phyloP scores from a whole-genome alignment of 2,888 invertebrate species.

The Chironomus tentans region DNA sequence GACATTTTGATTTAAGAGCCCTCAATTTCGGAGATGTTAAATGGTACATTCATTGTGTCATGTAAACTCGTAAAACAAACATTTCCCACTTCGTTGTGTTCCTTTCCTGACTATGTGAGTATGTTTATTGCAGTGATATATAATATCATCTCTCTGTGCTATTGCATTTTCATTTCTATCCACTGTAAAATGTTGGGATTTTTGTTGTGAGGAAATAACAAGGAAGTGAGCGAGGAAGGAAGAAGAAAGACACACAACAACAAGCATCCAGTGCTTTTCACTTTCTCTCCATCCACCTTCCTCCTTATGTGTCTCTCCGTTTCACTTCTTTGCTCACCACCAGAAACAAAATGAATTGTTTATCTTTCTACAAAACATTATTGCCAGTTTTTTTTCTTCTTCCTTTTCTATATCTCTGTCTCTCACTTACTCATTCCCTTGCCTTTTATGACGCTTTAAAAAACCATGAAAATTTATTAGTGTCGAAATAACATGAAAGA shows the following conservation, averaged over 20 bases:
- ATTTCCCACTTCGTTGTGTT: not conserved
- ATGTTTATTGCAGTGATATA: not conserved
- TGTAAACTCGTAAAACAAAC: constrained; percentile 22
- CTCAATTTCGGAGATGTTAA: constrained; percentile 15
- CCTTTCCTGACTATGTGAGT: not conserved
- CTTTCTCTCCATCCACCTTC: too few species aligned
- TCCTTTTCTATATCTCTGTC: too few species aligned
- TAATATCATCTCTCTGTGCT: too few species aligned
- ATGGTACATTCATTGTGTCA: constrained; percentile 18
- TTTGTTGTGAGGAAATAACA: too few species aligned
- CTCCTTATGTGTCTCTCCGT: too few species aligned
- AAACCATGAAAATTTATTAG: constrained; percentile 14
- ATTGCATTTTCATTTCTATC: too few species aligned
- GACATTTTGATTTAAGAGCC: constrained; percentile 18
- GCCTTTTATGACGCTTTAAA: not conserved
- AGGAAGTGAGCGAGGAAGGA: too few species aligned
- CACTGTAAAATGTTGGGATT: too few species aligned
- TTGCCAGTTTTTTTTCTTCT: too few species aligned
- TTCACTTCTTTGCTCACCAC: not conserved
- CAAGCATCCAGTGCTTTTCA: too few species aligned
- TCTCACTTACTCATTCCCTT: not conserved
- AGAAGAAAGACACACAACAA: too few species aligned
- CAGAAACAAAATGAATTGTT: constrained; percentile 15
- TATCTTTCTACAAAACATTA: not conserved
- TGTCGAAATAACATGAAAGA: constrained; percentile 2